A percentile compares a stretch with the other conserved stretches of the same genome.
Evolutionary conservation across 1,140 invertebrate species (phyloP).

Genomic region (Solen grandis): DNA sequence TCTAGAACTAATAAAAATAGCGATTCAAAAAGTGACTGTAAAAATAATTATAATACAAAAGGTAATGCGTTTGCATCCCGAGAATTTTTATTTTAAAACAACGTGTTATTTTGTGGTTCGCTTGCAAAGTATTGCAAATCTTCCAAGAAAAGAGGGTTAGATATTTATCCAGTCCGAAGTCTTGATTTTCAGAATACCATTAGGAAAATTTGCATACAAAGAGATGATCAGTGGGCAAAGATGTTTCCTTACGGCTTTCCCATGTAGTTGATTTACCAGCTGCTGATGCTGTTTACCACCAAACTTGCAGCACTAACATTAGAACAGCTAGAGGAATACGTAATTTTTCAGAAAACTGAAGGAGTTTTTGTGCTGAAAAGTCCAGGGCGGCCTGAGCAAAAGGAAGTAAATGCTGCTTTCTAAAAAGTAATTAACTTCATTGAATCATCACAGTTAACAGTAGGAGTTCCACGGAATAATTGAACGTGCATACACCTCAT

Average conservation of each 20-base stretch:
- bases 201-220: background rate
- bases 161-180: constrained; percentile 27
- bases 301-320: constrained; percentile 38
- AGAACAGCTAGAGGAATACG: constrained; percentile 25
- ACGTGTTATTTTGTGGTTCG: constrained; percentile 20
- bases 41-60: no score
- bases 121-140: background rate
- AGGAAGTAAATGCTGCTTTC: constrained; percentile 7
- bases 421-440: constrained; percentile 30
- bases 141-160: constrained; percentile 1
- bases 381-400: constrained; percentile 26
- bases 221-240: constrained; percentile 23
- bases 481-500: no score
- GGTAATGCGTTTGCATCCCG: no score
- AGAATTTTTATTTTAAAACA: constrained; percentile 14
- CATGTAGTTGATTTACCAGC: constrained; percentile 7
- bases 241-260: background rate
- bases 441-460: no score
- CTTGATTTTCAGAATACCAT: constrained; percentile 24
- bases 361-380: no score
- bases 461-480: no score
- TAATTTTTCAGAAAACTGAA: background rate
- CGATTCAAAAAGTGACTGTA: no score
- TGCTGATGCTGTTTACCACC: constrained; percentile 32
- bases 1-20: no score